phyloP scores from a whole-genome alignment of 2,113 vertebrate genomes.

The Onychostruthus taczanowskii region DNA sequence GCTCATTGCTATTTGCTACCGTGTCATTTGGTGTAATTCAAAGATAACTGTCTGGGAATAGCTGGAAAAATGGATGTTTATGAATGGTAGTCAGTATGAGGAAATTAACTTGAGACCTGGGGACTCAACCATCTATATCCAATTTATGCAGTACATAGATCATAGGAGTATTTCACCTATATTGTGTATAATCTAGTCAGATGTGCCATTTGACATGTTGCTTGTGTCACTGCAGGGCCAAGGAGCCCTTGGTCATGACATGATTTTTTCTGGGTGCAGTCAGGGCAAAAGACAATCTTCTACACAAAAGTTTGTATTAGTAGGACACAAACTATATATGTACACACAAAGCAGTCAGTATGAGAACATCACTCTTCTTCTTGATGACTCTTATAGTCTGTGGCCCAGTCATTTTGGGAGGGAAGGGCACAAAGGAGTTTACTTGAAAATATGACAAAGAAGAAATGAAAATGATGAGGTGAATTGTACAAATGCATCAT shows the following conservation, averaged over 20 bases:
- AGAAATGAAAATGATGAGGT: not conserved
- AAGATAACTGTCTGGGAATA: not conserved
- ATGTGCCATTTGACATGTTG: not conserved
- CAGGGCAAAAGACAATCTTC: not conserved
- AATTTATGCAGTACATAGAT: not conserved
- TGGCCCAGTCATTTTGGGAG: not conserved
- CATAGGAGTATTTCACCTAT: not conserved
- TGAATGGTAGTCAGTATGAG: not conserved
- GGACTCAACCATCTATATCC: not conserved
- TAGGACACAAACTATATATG: not conserved
- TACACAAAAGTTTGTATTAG: not conserved
- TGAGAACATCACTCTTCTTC: not conserved
- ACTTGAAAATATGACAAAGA: not conserved
- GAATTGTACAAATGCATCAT: not conserved
- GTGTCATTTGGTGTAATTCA: not conserved
- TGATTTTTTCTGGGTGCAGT: not conserved
- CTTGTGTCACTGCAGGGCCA: not conserved
- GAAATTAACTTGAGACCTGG: not conserved
- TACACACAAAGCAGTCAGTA: not conserved
- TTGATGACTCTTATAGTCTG: not conserved
- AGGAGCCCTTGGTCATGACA: not conserved
- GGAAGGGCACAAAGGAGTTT: not conserved
- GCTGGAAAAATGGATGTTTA: not conserved
- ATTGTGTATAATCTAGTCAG: not conserved
- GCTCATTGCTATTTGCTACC: not conserved